phyloP scores from a whole-genome alignment of 2,113 vertebrate species.

The Zosterops pallidus region DNA sequence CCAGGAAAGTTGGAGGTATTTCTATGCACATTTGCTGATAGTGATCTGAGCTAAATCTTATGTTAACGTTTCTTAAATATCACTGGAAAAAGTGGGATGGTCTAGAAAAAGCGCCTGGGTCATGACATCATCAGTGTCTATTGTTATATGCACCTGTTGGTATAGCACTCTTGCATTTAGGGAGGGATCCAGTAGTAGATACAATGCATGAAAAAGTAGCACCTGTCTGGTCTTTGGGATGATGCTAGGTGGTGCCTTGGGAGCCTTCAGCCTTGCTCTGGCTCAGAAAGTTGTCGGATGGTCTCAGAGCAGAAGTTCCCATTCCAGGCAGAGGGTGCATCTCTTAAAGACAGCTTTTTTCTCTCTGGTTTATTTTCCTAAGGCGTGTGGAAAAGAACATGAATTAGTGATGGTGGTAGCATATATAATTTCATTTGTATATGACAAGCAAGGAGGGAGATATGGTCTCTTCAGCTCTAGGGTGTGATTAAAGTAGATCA shows the following conservation, averaged over 20 bases:
- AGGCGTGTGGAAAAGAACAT: neutral
- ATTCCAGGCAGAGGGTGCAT: neutral
- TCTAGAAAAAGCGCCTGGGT: neutral
- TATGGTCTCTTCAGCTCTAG: neutral
- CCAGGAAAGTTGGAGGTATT: neutral
- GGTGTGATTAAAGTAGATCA: neutral
- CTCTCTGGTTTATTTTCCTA: neutral
- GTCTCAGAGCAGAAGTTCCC: neutral
- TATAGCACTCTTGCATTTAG: neutral
- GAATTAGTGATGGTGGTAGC: neutral
- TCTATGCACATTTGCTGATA: neutral
- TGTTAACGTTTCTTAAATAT: neutral
- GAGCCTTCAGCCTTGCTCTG: neutral
- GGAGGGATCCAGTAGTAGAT: neutral
- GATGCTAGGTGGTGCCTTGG: neutral
- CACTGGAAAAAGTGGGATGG: neutral
- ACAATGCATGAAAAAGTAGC: neutral
- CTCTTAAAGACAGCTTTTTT: neutral
- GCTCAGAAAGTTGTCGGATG: neutral
- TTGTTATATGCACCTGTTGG: neutral
- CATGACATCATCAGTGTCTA: neutral
- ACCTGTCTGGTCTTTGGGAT: neutral
- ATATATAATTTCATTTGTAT: neutral
- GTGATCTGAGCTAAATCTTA: neutral
- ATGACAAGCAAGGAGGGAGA: neutral